These are phyloP conservation scores for Daktulosphaira vitifoliae DNA, from an alignment of 1,140 invertebrate species.

Conservation along the genomic window DNA sequence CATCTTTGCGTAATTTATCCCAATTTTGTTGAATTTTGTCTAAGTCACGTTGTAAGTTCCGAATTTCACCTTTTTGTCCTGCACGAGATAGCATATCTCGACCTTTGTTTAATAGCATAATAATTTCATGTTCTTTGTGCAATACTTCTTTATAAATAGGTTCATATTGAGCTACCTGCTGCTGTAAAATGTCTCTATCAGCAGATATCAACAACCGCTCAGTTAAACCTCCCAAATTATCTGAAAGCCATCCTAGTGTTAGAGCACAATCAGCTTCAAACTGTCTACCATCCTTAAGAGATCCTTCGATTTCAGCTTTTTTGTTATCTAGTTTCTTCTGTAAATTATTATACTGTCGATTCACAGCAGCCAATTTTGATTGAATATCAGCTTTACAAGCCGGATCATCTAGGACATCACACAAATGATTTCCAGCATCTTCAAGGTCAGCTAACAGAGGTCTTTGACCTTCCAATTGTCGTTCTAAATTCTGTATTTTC, in stretches of 20 bases:
- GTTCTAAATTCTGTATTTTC: slow-evolving; percentile 73
- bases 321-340: slow-evolving; percentile 81
- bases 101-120: slow-evolving; percentile 88
- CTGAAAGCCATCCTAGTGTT: slow-evolving; percentile 78
- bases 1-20: slow-evolving; percentile 80
- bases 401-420: slow-evolving; percentile 81
- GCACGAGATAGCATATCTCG: slow-evolving; percentile 57
- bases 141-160: slow-evolving; percentile 81
- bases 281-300: slow-evolving; percentile 65
- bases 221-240: slow-evolving; percentile 63
- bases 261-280: slow-evolving; percentile 77
- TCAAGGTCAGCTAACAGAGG: slow-evolving; percentile 79
- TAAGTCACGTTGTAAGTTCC: slow-evolving; percentile 56
- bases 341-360: slow-evolving; percentile 72
- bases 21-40: slow-evolving; percentile 80
- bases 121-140: slow-evolving; percentile 83
- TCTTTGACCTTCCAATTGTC: slow-evolving; percentile 77
- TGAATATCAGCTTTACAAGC: slow-evolving; percentile 83
- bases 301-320: slow-evolving; percentile 83
- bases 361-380: slow-evolving; percentile 70
- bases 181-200: slow-evolving; percentile 67
- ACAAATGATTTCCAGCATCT: slow-evolving; percentile 73
- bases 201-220: slow-evolving; percentile 77
- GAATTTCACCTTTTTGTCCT: slow-evolving; percentile 46
- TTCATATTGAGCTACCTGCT: slow-evolving; percentile 80